Base-by-base conservation (phyloP, 2,797 vertebrate species). In the Corythornis leucogaster region DNA sequence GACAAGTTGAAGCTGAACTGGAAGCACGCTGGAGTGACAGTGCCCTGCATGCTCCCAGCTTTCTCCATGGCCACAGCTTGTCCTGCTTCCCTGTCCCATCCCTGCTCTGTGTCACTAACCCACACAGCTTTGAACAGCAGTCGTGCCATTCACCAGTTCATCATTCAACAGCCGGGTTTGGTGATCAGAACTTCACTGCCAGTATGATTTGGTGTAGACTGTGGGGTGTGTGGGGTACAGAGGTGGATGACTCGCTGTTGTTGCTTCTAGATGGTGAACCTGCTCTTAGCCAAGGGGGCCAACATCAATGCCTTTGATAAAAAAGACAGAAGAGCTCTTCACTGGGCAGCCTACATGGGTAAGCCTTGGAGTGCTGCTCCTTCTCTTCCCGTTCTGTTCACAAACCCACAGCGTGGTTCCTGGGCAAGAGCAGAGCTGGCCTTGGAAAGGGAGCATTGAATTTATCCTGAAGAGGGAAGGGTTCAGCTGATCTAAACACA, bases 281-380 rank as follows among this genome's bases (percentile, higher is more conserved):
- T 99, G 55, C 98, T 99, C 62, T 97, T 99, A 83, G 97, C 98
- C 22, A 99, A 99, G 97, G 99, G 99, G 58, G 99, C 99, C 70
- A 99, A 99, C 97, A 99, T 99, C 97, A 99, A 99, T 33, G 99
- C 99, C 55, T 99, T 99, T 46, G 99, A 99, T 96, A 99, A 99
- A 98, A 99, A 99, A 96, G 99, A 99, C 80, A 98, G 99, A 87
- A 98, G 99, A 28, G 98, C 99, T 66, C 97, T 99, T 93, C 99
- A 99, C 96, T 99, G 99, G 99, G 99, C 99, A 8, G 98, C 99
- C 0, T 99, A 99, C 93, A 99, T 98, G 98, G 99, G 99, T 99
- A 97, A 98, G 98, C 54, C 73, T n/a, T 8, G 30, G 26, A 24
- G 64, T 58, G 25, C 25, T 89, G 22, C 50, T 71, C 28, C 59